Percentiles rank a stretch among this genome's conserved stretches.
These are phyloP conservation scores for Anthophora plumipes DNA, from an alignment of 2,888 invertebrate genomes.

Conservation along the genomic window DNA sequence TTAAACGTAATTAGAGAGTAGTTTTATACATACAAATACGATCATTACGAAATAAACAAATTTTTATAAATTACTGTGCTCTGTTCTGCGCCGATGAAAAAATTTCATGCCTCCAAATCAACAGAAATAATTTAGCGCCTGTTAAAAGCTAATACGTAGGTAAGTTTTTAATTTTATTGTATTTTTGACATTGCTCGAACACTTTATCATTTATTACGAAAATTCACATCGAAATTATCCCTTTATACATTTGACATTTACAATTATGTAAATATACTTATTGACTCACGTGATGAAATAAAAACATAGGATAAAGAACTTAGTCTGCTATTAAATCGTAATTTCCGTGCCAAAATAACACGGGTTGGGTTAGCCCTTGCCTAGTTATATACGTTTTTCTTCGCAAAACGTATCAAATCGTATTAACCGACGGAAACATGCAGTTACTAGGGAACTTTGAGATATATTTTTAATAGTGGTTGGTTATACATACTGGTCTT, in stretches of 20 bases:
- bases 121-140: background rate
- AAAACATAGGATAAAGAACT: too few relatives aligned
- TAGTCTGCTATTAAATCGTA: too few relatives aligned
- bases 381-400: too few relatives aligned
- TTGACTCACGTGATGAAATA: too few relatives aligned
- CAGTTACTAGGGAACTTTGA: background rate
- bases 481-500: slow-evolving; percentile 62
- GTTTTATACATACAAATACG: slow-evolving; percentile 81
- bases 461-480: background rate
- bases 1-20: slow-evolving; percentile 76
- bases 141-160: background rate
- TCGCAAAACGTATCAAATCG: background rate
- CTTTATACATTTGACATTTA: too few relatives aligned
- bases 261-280: too few relatives aligned
- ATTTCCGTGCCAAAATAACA: too few relatives aligned
- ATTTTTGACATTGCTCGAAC: too few relatives aligned
- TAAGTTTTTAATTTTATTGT: too few relatives aligned
- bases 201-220: too few relatives aligned
- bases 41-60: slow-evolving; percentile 79
- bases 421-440: background rate
- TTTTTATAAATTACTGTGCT: slow-evolving; percentile 75
- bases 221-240: too few relatives aligned
- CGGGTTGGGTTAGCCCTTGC: too few relatives aligned
- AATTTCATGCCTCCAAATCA: background rate
- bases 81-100: background rate